Conservation (phyloP, 1,140 invertebrate genomes). For the Anagrus nilaparvatae region DNA sequence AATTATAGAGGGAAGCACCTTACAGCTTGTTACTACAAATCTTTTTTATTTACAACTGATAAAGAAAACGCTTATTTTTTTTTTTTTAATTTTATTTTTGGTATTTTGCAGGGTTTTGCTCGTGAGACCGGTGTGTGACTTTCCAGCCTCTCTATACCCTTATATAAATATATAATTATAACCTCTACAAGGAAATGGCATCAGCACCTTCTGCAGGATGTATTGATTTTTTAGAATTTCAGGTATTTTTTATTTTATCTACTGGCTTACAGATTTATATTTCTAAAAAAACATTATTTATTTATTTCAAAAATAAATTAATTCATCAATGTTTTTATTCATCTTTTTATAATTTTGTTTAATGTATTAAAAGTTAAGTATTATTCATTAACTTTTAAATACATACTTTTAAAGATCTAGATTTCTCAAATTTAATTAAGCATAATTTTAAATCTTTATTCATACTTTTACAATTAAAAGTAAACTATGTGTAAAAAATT, state of each 20-base stretch:
- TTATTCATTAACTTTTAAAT: too few relatives aligned
- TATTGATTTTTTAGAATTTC: slow-evolving; percentile 58
- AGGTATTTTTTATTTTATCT: slow-evolving; percentile 40
- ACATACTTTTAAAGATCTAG: slow-evolving; percentile 1
- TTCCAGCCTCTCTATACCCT: too few relatives aligned
- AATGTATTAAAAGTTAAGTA: not conserved
- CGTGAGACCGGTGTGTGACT: too few relatives aligned
- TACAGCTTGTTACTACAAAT: too few relatives aligned
- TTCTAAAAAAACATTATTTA: not conserved
- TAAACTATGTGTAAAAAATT: slow-evolving; percentile 2
- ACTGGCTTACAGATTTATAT: not conserved
- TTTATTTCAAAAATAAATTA: slow-evolving; percentile 2
- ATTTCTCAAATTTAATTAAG: slow-evolving; percentile 27
- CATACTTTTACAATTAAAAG: slow-evolving; percentile 25
- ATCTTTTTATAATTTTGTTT: slow-evolving; percentile 4
- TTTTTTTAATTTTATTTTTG: too few relatives aligned
- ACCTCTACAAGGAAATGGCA: too few relatives aligned
- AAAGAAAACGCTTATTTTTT: too few relatives aligned
- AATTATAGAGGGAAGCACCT: too few relatives aligned
- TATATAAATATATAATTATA: too few relatives aligned
- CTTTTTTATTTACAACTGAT: too few relatives aligned
- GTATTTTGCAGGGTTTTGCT: too few relatives aligned
- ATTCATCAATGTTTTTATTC: slow-evolving; percentile 10
- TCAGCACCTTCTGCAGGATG: slow-evolving; percentile 40
- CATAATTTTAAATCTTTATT: slow-evolving; percentile 40